Percentiles rank a stretch among this genome's conserved stretches.
phyloP scores from a whole-genome alignment of 2,888 invertebrate species.

The Cephus spinipes region DNA sequence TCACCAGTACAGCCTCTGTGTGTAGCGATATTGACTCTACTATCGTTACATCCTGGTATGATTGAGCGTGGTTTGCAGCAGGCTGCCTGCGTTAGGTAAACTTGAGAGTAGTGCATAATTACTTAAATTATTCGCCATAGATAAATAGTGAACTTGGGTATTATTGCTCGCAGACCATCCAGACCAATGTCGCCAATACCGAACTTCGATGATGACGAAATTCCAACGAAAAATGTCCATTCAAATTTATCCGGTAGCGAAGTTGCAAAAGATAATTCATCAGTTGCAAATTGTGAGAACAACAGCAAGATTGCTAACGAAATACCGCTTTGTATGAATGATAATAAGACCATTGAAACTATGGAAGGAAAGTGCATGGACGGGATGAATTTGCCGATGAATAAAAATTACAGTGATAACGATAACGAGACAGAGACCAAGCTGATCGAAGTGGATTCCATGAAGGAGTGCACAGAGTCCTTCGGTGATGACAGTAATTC shows the following conservation, averaged over 20 bases:
- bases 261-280: conserved; percentile 28
- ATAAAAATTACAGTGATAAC: conserved; percentile 49
- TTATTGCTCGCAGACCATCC: conserved; percentile 69
- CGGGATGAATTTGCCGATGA: conserved; percentile 37
- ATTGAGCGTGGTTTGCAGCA: conserved; percentile 86
- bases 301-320: conserved; percentile 44
- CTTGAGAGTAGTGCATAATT: not conserved
- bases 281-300: conserved; percentile 29
- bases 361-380: conserved; percentile 60
- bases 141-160: too few species aligned
- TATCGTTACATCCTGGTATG: conserved; percentile 92
- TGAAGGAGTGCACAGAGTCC: conserved; percentile 41
- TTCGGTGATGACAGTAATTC: conserved; percentile 36
- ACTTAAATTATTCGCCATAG: not conserved
- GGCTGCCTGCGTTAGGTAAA: conserved; percentile 83
- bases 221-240: conserved; percentile 38
- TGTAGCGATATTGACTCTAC: conserved; percentile 84
- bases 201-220: conserved; percentile 69
- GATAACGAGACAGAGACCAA: conserved; percentile 43
- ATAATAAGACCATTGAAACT: conserved; percentile 56
- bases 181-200: conserved; percentile 81
- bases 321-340: conserved; percentile 45
- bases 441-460: conserved; percentile 49
- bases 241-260: conserved; percentile 38
- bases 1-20: conserved; percentile 93